phyloP scores from a whole-genome alignment of 2,113 vertebrate species.

The Vulpes vulpes region DNA sequence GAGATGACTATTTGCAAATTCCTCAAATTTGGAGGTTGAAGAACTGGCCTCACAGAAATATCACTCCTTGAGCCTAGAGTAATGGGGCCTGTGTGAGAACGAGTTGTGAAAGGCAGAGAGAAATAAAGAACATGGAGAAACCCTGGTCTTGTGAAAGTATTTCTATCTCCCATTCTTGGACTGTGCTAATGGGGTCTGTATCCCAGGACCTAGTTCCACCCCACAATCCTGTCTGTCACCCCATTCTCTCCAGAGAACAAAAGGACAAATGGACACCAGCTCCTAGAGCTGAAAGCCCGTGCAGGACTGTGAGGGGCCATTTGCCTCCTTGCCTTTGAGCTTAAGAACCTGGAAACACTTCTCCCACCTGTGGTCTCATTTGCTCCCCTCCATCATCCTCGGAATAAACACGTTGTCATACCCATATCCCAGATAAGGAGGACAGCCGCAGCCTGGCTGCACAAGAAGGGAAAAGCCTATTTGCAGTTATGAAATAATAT shows the following conservation, averaged over 20 bases:
- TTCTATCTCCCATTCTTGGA: neutral
- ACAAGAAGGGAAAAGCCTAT: constrained; percentile 31
- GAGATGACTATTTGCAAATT: constrained; percentile 60
- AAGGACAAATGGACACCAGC: neutral
- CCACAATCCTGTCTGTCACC: neutral
- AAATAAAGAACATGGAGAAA: constrained; percentile 46
- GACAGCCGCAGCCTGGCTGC: neutral
- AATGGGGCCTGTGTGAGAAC: constrained; percentile 25
- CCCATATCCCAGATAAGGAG: neutral
- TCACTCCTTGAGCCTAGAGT: neutral
- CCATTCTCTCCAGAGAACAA: neutral
- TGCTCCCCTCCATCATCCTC: neutral
- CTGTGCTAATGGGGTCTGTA: neutral
- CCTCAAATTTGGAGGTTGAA: constrained; percentile 71
- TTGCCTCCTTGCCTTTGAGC: neutral
- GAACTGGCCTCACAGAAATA: constrained; percentile 61
- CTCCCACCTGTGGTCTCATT: neutral
- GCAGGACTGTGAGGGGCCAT: accelerated
- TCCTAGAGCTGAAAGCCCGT: neutral
- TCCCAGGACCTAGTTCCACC: neutral
- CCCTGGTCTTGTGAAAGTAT: neutral
- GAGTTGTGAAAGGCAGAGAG: constrained; percentile 51
- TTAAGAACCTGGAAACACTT: neutral
- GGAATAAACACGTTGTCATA: neutral
- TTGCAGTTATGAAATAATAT: constrained; percentile 78